A percentile compares a stretch with the other conserved stretches of the same genome.
These are phyloP conservation scores for Shinisaurus crocodilurus DNA, from an alignment of 2,113 vertebrate genomes.

Conservation along the genomic window DNA sequence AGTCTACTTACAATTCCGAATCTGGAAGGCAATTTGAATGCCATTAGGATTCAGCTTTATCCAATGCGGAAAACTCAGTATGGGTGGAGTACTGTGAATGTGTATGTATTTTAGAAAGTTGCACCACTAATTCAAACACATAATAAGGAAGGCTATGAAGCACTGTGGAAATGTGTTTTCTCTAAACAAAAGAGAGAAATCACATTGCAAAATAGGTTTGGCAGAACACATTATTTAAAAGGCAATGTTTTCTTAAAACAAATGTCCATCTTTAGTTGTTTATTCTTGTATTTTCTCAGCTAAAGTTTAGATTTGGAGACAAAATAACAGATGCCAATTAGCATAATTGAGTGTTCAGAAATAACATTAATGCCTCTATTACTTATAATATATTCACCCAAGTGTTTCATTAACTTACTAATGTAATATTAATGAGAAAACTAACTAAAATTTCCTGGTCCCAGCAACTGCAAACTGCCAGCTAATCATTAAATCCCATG, in stretches of 20 bases:
- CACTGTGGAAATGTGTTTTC: not conserved
- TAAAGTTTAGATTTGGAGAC: slow-evolving; percentile 52
- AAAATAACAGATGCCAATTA: slow-evolving; percentile 81
- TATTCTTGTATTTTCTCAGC: slow-evolving; percentile 45
- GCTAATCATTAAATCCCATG: slow-evolving; percentile 72
- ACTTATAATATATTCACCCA: slow-evolving; percentile 83
- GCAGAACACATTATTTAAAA: not conserved
- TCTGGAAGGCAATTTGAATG: not conserved
- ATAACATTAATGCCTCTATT: slow-evolving; percentile 82
- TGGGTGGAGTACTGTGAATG: not conserved
- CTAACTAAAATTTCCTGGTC: slow-evolving; percentile 72
- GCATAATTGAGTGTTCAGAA: slow-evolving; percentile 79
- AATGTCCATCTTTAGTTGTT: slow-evolving; percentile 42
- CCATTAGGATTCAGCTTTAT: not conserved
- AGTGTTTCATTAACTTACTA: slow-evolving; percentile 82
- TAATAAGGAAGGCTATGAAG: not conserved
- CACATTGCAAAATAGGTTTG: not conserved
- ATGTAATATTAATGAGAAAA: slow-evolving; percentile 83
- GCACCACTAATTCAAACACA: not conserved
- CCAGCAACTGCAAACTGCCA: slow-evolving; percentile 66
- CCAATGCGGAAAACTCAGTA: not conserved
- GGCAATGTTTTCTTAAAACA: not conserved
- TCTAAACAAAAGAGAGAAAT: not conserved
- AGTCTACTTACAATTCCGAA: not conserved
- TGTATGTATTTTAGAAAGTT: not conserved